Conservation (phyloP, 2,888 invertebrate genomes). For the Drosophila eohydei region DNA sequence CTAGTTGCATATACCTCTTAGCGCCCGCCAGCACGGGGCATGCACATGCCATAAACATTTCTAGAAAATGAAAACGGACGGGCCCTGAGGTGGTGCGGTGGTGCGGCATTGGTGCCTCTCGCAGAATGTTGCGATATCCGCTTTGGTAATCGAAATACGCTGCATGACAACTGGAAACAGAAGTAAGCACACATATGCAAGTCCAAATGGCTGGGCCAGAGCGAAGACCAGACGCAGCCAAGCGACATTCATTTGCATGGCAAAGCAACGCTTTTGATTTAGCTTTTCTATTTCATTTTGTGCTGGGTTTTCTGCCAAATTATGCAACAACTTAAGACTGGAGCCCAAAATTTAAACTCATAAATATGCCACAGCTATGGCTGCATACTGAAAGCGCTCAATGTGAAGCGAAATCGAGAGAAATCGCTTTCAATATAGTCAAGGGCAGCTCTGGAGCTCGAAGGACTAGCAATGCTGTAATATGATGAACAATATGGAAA, state of each 20-base stretch:
- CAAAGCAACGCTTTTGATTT: conserved; percentile 30
- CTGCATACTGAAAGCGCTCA: neutral
- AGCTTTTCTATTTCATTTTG: conserved; percentile 4
- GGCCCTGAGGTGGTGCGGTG: neutral
- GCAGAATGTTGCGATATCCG: conserved; percentile 61
- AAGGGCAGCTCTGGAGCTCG: neutral
- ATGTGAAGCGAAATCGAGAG: neutral
- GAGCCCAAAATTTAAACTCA: neutral
- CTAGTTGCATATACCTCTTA: neutral
- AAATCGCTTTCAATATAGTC: too few species aligned
- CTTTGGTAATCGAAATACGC: conserved; percentile 64
- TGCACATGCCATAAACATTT: conserved; percentile 8
- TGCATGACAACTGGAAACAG: conserved; percentile 23
- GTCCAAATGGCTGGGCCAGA: conserved; percentile 1
- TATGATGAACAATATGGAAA: too few species aligned
- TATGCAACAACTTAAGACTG: neutral
- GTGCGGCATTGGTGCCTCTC: conserved; percentile 25
- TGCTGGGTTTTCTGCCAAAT: neutral
- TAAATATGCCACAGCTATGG: neutral
- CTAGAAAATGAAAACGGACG: conserved; percentile 29
- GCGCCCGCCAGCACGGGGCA: neutral
- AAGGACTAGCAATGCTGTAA: too few species aligned
- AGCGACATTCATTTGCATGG: conserved; percentile 41
- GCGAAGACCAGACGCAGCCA: neutral
- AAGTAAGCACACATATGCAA: neutral